These are phyloP conservation scores for Didymodactylos carnosus DNA, from an alignment of 2,888 invertebrate genomes.

Conservation along the genomic window DNA sequence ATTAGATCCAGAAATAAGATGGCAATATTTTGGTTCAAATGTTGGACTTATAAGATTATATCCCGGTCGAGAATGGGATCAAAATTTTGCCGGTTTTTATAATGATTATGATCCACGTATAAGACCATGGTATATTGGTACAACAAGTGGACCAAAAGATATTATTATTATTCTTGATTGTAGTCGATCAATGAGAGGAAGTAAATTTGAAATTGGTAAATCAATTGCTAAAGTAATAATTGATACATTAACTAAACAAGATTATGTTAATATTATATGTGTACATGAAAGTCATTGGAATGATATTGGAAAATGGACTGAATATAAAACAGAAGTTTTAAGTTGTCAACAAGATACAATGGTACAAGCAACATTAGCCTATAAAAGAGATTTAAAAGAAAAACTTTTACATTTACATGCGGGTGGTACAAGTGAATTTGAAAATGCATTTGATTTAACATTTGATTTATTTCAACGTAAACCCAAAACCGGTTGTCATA, in stretches of 20 bases:
- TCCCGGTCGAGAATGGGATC: slow-evolving; percentile 35
- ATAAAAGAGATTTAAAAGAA: slow-evolving; percentile 33
- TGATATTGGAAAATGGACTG: slow-evolving; percentile 35
- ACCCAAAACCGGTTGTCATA: slow-evolving; percentile 32
- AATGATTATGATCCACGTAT: slow-evolving; percentile 34
- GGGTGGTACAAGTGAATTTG: slow-evolving; percentile 34
- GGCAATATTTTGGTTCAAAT: slow-evolving; percentile 36
- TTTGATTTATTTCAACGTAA: slow-evolving; percentile 28
- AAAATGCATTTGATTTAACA: slow-evolving; percentile 31
- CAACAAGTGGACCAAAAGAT: slow-evolving; percentile 35
- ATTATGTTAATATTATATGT: slow-evolving; percentile 35
- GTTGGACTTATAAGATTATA: slow-evolving; percentile 30
- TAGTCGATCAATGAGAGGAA: slow-evolving; percentile 32
- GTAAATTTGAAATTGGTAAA: slow-evolving; percentile 33
- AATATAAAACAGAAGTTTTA: slow-evolving; percentile 27
- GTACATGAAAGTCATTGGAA: slow-evolving; percentile 35
- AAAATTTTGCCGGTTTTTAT: slow-evolving; percentile 35
- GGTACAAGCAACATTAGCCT: slow-evolving; percentile 33
- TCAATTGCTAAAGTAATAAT: slow-evolving; percentile 34
- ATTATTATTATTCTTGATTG: slow-evolving; percentile 35
- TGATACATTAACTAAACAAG: slow-evolving; percentile 33
- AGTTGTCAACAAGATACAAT: slow-evolving; percentile 31
- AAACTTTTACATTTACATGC: slow-evolving; percentile 30
- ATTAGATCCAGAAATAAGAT: slow-evolving; percentile 28
- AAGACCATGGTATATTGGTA: slow-evolving; percentile 35